Evolutionary conservation across 2,888 invertebrate genomes (phyloP).

Genomic region (Tethea ocularis): DNA sequence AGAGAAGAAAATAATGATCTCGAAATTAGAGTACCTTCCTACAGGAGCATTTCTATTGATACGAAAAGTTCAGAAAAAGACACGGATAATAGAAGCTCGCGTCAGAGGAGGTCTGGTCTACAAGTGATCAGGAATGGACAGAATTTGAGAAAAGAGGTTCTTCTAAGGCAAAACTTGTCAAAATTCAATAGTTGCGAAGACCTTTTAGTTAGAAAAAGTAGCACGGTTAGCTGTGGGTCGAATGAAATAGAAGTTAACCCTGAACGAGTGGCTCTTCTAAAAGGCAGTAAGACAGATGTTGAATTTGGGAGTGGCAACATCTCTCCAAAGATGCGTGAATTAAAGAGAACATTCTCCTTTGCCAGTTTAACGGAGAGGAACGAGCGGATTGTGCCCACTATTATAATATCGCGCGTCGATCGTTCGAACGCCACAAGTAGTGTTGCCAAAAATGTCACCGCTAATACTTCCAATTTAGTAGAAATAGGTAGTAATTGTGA

Average conservation of each 20-base stretch:
- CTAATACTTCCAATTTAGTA: slow-evolving; percentile 61
- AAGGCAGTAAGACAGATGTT: slow-evolving; percentile 6
- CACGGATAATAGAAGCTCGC: slow-evolving; percentile 30
- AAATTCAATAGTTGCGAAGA: slow-evolving; percentile 61
- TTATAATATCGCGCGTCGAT: slow-evolving; percentile 40
- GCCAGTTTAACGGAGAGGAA: slow-evolving; percentile 16
- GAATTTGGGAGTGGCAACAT: neutral
- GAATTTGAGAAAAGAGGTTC: slow-evolving; percentile 59
- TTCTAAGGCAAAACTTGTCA: slow-evolving; percentile 49
- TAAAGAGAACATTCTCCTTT: slow-evolving; percentile 24
- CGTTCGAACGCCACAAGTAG: slow-evolving; percentile 25
- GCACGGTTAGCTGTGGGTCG: slow-evolving; percentile 24
- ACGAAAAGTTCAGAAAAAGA: slow-evolving; percentile 30
- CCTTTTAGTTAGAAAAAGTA: slow-evolving; percentile 31
- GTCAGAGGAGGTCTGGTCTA: slow-evolving; percentile 53
- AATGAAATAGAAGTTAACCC: slow-evolving; percentile 18
- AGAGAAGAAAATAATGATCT: slow-evolving; percentile 31
- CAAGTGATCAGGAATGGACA: slow-evolving; percentile 47
- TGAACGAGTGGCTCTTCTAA: slow-evolving; percentile 26
- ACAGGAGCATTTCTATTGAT: slow-evolving; percentile 52
- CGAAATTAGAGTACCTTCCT: slow-evolving; percentile 37
- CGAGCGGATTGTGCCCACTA: slow-evolving; percentile 37
- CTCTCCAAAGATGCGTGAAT: slow-evolving; percentile 5
- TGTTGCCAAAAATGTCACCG: slow-evolving; percentile 52
- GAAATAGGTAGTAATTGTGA: slow-evolving; percentile 65